These are phyloP conservation scores for Ennomos erosarius DNA, from an alignment of 2,888 invertebrate species.

Conservation along the genomic window DNA sequence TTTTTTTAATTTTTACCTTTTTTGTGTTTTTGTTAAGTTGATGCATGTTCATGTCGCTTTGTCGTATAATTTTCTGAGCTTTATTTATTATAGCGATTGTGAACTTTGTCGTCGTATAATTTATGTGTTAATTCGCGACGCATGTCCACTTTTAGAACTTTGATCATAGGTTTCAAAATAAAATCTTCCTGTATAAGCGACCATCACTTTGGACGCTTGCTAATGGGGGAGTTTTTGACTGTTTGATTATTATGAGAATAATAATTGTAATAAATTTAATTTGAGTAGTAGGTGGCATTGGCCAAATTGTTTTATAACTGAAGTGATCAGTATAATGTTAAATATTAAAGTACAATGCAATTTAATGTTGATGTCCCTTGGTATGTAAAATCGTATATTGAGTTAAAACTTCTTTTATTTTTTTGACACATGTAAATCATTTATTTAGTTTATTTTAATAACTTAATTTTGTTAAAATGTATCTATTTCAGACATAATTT, in stretches of 20 bases:
- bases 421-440: slow-evolving; percentile 8
- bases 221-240: no score
- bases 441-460: slow-evolving; percentile 2
- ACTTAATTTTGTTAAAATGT: background rate
- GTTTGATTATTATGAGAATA: no score
- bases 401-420: slow-evolving; percentile 15
- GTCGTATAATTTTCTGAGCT: slow-evolving; percentile 5
- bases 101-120: no score
- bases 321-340: background rate
- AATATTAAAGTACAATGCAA: slow-evolving; percentile 1
- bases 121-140: no score
- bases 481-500: slow-evolving; percentile 7
- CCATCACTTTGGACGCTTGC: no score
- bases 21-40: slow-evolving; percentile 51
- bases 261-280: background rate
- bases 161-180: no score
- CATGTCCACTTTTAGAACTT: no score
- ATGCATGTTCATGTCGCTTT: slow-evolving; percentile 40
- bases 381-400: background rate
- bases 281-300: background rate
- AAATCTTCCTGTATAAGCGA: no score
- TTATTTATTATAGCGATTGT: slow-evolving; percentile 11
- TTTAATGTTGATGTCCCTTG: no score
- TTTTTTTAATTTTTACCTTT: slow-evolving; percentile 49
- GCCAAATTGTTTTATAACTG: background rate